Evolutionary conservation across 2,113 vertebrate species (phyloP).

Genomic region (Cnemophilus loriae): DNA sequence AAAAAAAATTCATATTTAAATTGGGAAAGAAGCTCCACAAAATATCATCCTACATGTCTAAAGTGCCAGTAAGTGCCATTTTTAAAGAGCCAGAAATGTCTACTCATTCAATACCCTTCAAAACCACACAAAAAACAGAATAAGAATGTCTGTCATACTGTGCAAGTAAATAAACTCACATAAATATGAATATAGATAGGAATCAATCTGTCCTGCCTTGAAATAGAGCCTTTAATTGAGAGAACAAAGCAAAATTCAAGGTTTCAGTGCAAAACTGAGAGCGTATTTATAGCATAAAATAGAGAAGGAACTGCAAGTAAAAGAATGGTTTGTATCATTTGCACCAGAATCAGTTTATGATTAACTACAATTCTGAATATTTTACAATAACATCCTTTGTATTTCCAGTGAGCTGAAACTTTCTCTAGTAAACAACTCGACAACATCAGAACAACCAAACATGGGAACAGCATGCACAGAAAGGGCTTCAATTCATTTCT

Average conservation of each 20-base stretch:
- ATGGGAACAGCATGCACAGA: background rate
- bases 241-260: background rate
- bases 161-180: constrained; percentile 20
- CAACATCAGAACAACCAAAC: background rate
- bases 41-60: background rate
- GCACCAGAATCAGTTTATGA: background rate
- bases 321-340: background rate
- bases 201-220: constrained; percentile 32
- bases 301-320: background rate
- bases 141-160: background rate
- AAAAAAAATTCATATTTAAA: background rate
- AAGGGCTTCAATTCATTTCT: background rate
- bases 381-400: background rate
- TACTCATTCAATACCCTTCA: constrained; percentile 5
- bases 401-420: constrained; percentile 3
- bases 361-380: background rate
- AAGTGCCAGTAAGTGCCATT: constrained; percentile 22
- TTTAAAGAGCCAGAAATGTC: constrained; percentile 17
- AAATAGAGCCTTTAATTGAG: constrained; percentile 3
- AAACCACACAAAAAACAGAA: background rate
- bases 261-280: background rate
- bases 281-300: background rate
- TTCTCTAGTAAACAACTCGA: background rate
- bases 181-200: background rate
- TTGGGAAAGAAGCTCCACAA: background rate